Conservation (phyloP, 1,140 invertebrate genomes). For the Bombyx mori region ASM3026992v2 NC_085117.1:5041501-5042000, state of each 20-base stretch:
- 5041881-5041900: constrained; percentile 34
- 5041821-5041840: constrained; percentile 47
- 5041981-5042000: constrained; percentile 56
- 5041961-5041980: constrained; percentile 43
- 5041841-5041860: constrained; percentile 40
- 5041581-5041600: too few relatives aligned
- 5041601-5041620: too few relatives aligned
- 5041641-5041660: too few relatives aligned
- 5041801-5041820: constrained; percentile 36
- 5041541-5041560: too few relatives aligned
- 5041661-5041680: too few relatives aligned
- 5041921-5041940: constrained; percentile 55
- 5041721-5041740: too few relatives aligned
- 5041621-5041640: too few relatives aligned
- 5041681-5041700: too few relatives aligned
- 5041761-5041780: background rate
- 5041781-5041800: constrained; percentile 52
- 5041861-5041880: constrained; percentile 46
- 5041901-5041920: constrained; percentile 50
- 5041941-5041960: constrained; percentile 44
- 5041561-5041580: too few relatives aligned
- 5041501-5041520: too few relatives aligned
- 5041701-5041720: too few relatives aligned
- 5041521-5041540: too few relatives aligned
- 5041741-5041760: background rate